Evolutionary conservation across 2,888 invertebrate genomes (phyloP).

Genomic region (Orchestes rusci): DNA sequence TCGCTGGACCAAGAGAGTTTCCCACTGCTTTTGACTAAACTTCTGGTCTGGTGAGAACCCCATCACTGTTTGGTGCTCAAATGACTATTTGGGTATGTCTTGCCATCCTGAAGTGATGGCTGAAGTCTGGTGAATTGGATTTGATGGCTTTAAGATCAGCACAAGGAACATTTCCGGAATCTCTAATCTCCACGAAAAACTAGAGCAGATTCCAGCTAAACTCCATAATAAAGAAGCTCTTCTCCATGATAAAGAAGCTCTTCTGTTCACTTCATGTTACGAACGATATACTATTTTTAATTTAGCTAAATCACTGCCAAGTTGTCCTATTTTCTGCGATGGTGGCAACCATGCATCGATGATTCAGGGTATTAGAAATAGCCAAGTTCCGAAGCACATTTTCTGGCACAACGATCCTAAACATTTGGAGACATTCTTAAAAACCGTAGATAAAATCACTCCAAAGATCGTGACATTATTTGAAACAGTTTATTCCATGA

Average conservation of each 20-base stretch:
- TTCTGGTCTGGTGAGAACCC: slow-evolving; percentile 68
- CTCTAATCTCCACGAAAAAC: slow-evolving; percentile 79
- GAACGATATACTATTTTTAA: slow-evolving; percentile 92
- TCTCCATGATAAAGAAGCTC: no score
- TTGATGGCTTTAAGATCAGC: no score
- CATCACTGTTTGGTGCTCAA: slow-evolving; percentile 98
- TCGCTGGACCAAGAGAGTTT: slow-evolving; percentile 73
- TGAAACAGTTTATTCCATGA: slow-evolving; percentile 67
- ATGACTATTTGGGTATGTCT: no score
- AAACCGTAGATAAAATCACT: slow-evolving; percentile 59
- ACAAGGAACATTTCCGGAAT: slow-evolving; percentile 97
- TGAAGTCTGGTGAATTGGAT: slow-evolving; percentile 69
- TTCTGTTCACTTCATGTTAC: slow-evolving; percentile 96
- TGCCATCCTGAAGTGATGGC: slow-evolving; percentile 79
- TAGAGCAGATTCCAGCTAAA: slow-evolving; percentile 76
- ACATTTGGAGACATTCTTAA: slow-evolving; percentile 65
- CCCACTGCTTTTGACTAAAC: slow-evolving; percentile 83
- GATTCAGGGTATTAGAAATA: no score
- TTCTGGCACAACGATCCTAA: no score
- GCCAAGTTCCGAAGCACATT: no score
- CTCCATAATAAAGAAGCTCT: slow-evolving; percentile 89
- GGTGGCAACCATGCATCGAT: slow-evolving; percentile 97
- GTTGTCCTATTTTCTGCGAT: no score
- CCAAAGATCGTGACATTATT: slow-evolving; percentile 96
- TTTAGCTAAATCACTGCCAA: slow-evolving; percentile 72